Base-by-base conservation (phyloP, 1,140 invertebrate genomes). In the Aleiodes sp. region DNA sequence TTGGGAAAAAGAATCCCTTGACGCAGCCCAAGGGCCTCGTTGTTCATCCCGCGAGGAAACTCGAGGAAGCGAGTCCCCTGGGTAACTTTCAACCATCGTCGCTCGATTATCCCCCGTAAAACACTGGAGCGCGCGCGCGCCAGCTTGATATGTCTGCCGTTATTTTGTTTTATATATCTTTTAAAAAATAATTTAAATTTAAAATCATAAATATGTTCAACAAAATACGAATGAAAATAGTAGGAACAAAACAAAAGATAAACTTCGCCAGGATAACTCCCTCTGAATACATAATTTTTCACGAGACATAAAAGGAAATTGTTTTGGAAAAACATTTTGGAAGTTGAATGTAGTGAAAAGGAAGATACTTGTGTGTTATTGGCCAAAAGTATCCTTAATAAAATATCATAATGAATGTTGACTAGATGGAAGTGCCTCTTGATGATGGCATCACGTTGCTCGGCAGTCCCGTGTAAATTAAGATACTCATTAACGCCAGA, bases 121-220 rank as follows among this genome's bases (percentile, higher is more conserved):
- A 31, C 41, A 29, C 43, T 57, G 12, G 29, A 65, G 43, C 26
- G 12, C 14, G 21, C 7, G 2, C 39, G 37, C 61, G 43, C 43
- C 41, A 65, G 19, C 37, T 52, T 68, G 66, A 68, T 68, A 68
- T 68, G 66, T 68, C 59, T 68, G 66, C 66, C 33, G 14, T 68
- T 62, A 28, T 62, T 33, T 43, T 26, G 4, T 16, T 24, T 24
- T 59, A 59, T 56, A 24, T 26, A 24, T 56, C 24, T 56, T 24
- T 26, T 26, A 26, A 29, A 31, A 59, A 59, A 31, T 59, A 59
- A 31, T 59, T 59, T 59, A n/a, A n/a, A n/a, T n/a, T n/a, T n/a
- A n/a, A n/a, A n/a, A n/a, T n/a, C n/a, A n/a, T n/a, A n/a, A n/a
- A n/a, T n/a, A n/a, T n/a, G n/a, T n/a, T n/a, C n/a, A n/a, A n/a